Conservation (phyloP, 2,888 invertebrate genomes). For the Drosophila colorata region DNA sequence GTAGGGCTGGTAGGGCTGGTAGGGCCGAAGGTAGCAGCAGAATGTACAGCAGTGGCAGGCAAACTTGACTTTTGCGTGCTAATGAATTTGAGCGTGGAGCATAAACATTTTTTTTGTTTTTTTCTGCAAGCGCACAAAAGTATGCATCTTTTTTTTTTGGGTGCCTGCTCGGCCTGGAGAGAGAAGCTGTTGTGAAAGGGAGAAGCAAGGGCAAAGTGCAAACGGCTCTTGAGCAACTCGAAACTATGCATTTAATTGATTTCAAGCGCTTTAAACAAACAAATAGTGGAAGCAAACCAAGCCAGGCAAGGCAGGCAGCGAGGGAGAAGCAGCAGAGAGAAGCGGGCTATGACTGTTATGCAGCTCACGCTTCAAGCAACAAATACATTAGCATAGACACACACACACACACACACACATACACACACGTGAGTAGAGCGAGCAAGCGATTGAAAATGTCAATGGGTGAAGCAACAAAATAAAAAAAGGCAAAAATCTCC, state of each 20-base stretch:
- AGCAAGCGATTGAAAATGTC: slow-evolving; percentile 27
- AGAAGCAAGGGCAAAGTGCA: slow-evolving; percentile 31
- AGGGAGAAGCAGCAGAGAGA: background rate
- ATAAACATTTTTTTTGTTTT: slow-evolving; percentile 77
- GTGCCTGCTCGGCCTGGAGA: slow-evolving; percentile 12
- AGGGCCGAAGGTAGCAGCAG: slow-evolving; percentile 2
- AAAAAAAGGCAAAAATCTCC: slow-evolving; percentile 7
- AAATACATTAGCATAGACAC: slow-evolving; percentile 65
- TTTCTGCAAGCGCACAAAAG: slow-evolving; percentile 61
- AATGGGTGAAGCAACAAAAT: slow-evolving; percentile 30
- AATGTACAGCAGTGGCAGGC: slow-evolving; percentile 16
- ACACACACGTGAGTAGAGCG: background rate
- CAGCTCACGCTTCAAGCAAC: slow-evolving; percentile 59
- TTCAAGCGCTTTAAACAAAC: slow-evolving; percentile 69
- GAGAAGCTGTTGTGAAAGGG: background rate
- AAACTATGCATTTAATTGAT: slow-evolving; percentile 81
- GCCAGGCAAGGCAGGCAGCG: slow-evolving; percentile 8
- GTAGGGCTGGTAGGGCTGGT: background rate
- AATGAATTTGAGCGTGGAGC: slow-evolving; percentile 74
- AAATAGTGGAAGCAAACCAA: slow-evolving; percentile 23
- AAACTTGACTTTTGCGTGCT: slow-evolving; percentile 63
- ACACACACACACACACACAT: slow-evolving; percentile 22
- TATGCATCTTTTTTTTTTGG: slow-evolving; percentile 53
- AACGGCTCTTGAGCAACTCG: slow-evolving; percentile 58
- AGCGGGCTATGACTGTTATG: slow-evolving; percentile 18